Base-by-base conservation (phyloP, 2,797 vertebrate species). In the Mionectes olivaceus region DNA sequence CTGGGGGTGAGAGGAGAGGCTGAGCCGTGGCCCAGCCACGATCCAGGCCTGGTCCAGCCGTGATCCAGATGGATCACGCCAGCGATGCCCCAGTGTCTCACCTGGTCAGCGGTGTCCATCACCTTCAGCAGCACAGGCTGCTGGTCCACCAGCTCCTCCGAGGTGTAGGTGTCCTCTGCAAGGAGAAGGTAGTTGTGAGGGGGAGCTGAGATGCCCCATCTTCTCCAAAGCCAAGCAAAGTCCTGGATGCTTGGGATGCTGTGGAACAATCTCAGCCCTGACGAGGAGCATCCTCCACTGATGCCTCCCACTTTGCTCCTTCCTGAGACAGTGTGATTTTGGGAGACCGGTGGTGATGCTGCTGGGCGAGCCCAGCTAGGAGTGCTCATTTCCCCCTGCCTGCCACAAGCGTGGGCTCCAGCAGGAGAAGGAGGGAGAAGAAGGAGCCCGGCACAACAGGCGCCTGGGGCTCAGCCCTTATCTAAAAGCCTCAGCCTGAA, bases 81-180 rank as follows among this genome's bases (percentile, higher is more conserved):
- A 30, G 32, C 1, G 0, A 39, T 25, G 67, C 22, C 50, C 12
- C 5, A 2, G 0, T 19, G n/a, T 30, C 93, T 97, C 98, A 99
- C 99, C 98, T 97, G 98, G 93, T 99, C 99, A 4, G 99, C 99
- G 0, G 99, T 99, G 96, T 99, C 99, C 99, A 99, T 99, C 95
- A 99, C 98, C 94, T 98, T 99, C 95, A 99, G 96, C 57, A 98
- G 97, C 78, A 99, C 97, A 1, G 98, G 97, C 94, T 99, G 99
- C 89, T 99, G 99, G 97, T 99, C 99, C 93, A 99, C 98, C 13
- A 97, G 95, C 97, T 99, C 99, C 92, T 99, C 99, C 0, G 98
- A 99, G 56, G 98, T 94, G 64, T 99, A 99, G 41, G 98, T 99
- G 69, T 99, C 99, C 95, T 99, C 99, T 99, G 95, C 37, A 98